phyloP scores from a whole-genome alignment of 1,140 invertebrate genomes.

The Battus philenor region DNA sequence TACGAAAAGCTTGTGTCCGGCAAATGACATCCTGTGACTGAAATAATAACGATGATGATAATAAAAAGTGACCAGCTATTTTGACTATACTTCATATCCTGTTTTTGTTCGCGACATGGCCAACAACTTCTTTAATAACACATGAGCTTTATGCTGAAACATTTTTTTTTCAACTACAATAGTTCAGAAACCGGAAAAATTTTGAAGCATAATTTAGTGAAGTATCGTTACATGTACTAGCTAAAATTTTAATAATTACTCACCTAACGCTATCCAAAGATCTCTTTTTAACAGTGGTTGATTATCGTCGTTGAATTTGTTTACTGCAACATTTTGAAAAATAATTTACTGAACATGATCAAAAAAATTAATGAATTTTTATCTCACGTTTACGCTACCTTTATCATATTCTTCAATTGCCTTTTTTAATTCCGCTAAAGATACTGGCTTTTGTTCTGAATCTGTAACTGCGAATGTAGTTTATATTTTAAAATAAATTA shows the following conservation, averaged over 20 bases:
- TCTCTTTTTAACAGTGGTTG: neutral
- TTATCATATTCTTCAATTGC: conserved; percentile 31
- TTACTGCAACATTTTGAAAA: conserved; percentile 2
- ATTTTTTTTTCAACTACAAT: neutral
- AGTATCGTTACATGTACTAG: too few relatives aligned
- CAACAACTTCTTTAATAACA: neutral
- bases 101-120: neutral
- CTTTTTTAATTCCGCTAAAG: conserved; percentile 40
- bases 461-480: conserved; percentile 11
- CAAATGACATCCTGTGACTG: too few relatives aligned
- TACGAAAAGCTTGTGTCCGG: too few relatives aligned
- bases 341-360: too few relatives aligned
- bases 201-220: neutral
- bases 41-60: too few relatives aligned
- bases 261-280: conserved; percentile 10
- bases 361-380: conserved; percentile 1
- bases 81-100: neutral
- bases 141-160: neutral
- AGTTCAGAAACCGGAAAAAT: neutral
- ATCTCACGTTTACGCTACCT: conserved; percentile 22
- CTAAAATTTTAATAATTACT: too few relatives aligned
- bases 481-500: too few relatives aligned
- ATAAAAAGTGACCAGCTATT: too few relatives aligned
- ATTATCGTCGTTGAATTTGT: conserved; percentile 1
- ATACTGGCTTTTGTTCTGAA: conserved; percentile 21